Conservation (phyloP, 2,888 invertebrate species). For the Sinohyriopsis cumingii region DNA sequence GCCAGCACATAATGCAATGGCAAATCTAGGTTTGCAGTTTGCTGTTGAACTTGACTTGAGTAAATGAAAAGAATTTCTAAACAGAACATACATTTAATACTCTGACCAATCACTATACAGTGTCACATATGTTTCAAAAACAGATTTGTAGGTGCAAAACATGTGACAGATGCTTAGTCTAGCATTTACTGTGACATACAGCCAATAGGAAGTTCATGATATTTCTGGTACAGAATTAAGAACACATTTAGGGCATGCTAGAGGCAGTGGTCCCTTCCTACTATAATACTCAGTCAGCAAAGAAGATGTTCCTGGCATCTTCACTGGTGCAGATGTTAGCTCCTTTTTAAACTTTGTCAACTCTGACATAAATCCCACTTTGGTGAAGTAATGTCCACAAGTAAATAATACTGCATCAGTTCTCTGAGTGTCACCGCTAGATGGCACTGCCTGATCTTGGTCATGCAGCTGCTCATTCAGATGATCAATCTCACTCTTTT, state of each 20-base stretch:
- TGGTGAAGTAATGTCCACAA: constrained; percentile 64
- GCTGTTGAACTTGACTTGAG: too few relatives aligned
- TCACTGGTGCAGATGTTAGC: constrained; percentile 34
- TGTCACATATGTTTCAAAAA: too few relatives aligned
- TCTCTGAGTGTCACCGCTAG: constrained; percentile 15
- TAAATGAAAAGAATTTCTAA: too few relatives aligned
- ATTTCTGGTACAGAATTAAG: constrained; percentile 36
- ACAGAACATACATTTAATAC: too few relatives aligned
- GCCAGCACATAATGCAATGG: too few relatives aligned
- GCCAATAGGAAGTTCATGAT: too few relatives aligned
- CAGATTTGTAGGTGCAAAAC: too few relatives aligned
- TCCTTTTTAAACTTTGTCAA: constrained; percentile 43
- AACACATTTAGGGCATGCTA: constrained; percentile 67
- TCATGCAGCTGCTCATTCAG: constrained; percentile 43
- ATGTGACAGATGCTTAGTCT: too few relatives aligned
- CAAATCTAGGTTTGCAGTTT: too few relatives aligned
- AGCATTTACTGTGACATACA: too few relatives aligned
- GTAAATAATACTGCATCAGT: constrained; percentile 54
- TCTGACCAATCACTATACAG: too few relatives aligned
- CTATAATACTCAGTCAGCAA: constrained; percentile 55
- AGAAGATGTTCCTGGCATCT: constrained; percentile 50
- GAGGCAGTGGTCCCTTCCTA: constrained; percentile 44
- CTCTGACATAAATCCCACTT: constrained; percentile 44
- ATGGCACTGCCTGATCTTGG: constrained; percentile 9
- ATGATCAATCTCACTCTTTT: constrained; percentile 55